These are phyloP conservation scores for Podilymbus podiceps DNA, from an alignment of 2,113 vertebrate species.

Conservation along the genomic window DNA sequence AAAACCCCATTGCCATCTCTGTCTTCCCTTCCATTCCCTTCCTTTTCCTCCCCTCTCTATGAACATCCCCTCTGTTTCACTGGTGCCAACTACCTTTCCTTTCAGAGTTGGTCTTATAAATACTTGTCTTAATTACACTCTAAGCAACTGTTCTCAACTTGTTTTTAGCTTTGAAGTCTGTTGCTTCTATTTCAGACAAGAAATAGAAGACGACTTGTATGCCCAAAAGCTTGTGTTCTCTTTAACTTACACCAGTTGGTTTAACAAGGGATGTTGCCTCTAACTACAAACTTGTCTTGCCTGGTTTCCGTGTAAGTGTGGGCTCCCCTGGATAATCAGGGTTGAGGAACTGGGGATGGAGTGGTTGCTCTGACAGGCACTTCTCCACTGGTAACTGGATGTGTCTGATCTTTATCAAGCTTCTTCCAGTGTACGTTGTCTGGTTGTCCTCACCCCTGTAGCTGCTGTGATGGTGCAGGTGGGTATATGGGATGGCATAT, in stretches of 20 bases:
- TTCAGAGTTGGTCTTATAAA: slow-evolving; percentile 60
- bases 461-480: not conserved
- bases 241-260: slow-evolving; percentile 8
- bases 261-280: slow-evolving; percentile 8
- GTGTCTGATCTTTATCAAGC: not conserved
- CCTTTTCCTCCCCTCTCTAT: not conserved
- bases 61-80: slow-evolving; percentile 26
- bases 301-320: not conserved
- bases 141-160: slow-evolving; percentile 60
- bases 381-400: not conserved
- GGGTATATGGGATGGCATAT: not conserved
- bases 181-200: slow-evolving; percentile 65
- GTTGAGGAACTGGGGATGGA: not conserved
- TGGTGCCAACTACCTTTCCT: slow-evolving; percentile 57
- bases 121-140: slow-evolving; percentile 59
- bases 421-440: not conserved
- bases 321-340: not conserved
- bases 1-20: not conserved
- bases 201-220: slow-evolving; percentile 23
- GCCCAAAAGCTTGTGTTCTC: slow-evolving; percentile 31
- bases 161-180: slow-evolving; percentile 70
- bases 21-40: not conserved
- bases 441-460: not conserved
- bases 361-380: not conserved
- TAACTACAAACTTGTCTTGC: slow-evolving; percentile 1